Conservation (phyloP, 2,888 invertebrate genomes). For the Scrobipalpa costella region DNA sequence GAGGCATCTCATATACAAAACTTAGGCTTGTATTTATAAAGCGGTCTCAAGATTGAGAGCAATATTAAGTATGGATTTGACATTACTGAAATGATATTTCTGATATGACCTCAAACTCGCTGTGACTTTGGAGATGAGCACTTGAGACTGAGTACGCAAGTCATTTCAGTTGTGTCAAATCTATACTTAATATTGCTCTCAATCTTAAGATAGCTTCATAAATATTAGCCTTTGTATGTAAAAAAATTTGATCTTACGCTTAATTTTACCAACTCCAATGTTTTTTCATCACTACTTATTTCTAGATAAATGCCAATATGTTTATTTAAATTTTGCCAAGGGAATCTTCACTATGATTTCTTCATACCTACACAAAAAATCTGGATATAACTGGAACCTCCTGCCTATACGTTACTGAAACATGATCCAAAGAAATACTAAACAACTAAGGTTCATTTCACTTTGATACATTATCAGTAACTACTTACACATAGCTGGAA, state of each 20-base stretch:
- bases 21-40: too few relatives aligned
- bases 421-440: constrained; percentile 1
- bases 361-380: not conserved
- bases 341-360: not conserved
- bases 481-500: constrained; percentile 35
- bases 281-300: not conserved
- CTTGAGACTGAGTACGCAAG: too few relatives aligned
- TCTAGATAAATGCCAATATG: constrained; percentile 9
- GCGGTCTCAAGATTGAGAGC: too few relatives aligned
- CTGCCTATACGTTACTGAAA: not conserved
- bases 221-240: too few relatives aligned
- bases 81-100: too few relatives aligned
- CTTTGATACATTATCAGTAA: not conserved
- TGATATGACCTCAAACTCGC: too few relatives aligned
- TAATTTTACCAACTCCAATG: constrained; percentile 8
- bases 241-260: constrained; percentile 17
- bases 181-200: too few relatives aligned
- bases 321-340: constrained; percentile 11
- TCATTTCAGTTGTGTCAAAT: too few relatives aligned
- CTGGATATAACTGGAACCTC: not conserved
- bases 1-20: constrained; percentile 40
- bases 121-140: too few relatives aligned
- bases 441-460: not conserved
- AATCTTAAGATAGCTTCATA: too few relatives aligned
- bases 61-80: too few relatives aligned